Evolutionary conservation across 2,888 invertebrate species (phyloP).

Genomic region (Plebejus anna): DNA sequence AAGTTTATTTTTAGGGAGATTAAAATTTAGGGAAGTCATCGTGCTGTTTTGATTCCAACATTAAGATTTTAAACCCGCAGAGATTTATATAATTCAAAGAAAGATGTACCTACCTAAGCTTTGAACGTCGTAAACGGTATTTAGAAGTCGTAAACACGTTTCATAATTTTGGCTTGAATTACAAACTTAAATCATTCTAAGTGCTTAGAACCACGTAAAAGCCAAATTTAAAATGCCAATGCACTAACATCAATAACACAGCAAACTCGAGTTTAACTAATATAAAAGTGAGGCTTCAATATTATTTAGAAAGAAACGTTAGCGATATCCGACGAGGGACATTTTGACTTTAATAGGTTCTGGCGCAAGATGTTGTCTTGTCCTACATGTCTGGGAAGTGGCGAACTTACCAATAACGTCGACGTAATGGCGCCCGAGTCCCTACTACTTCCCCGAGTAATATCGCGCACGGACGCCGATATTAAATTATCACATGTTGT

Average conservation of each 20-base stretch:
- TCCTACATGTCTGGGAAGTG: conserved; percentile 56
- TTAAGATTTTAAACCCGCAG: background rate
- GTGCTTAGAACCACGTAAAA: background rate
- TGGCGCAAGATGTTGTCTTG: conserved; percentile 71
- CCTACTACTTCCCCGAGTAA: conserved; percentile 56
- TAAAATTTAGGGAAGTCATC: background rate
- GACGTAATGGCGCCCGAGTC: conserved; percentile 63
- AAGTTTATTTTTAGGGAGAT: conserved; percentile 30
- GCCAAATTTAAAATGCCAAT: background rate
- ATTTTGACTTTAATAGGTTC: conserved; percentile 72
- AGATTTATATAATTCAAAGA: background rate
- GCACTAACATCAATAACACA: background rate
- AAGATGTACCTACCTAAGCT: background rate
- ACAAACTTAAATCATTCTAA: background rate
- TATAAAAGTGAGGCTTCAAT: conserved; percentile 8
- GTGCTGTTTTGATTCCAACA: background rate
- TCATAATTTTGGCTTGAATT: background rate
- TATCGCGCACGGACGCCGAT: conserved; percentile 43
- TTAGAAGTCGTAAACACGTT: background rate
- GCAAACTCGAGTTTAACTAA: background rate
- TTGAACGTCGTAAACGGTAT: background rate
- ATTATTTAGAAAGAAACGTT: conserved; percentile 33
- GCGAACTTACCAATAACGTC: conserved; percentile 72
- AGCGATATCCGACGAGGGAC: conserved; percentile 44
- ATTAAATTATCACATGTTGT: conserved; percentile 30